Evolutionary conservation across 2,113 vertebrate genomes (phyloP), one percentile per base, ranked within the genome.

Genomic region (Riparia riparia): DNA sequence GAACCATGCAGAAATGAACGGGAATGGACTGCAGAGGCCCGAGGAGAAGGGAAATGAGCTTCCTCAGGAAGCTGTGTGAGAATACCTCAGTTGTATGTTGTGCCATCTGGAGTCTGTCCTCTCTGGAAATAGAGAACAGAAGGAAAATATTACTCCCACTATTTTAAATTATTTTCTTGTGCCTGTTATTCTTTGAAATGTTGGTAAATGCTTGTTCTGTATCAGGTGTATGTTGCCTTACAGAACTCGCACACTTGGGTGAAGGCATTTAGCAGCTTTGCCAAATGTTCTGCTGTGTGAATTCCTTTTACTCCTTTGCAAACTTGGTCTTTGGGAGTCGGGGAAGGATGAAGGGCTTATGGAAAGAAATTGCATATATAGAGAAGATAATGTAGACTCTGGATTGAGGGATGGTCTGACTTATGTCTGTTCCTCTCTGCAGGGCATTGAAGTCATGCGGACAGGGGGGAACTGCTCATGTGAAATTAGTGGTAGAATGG

Each of bases 401-500:
- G 17, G 17, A 21, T 31, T 60, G 54, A 57, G 95, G 88, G 70
- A 37, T 63, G 44, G 2, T 70, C 42, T 89, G 66, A 82, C 34
- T 76, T 50, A 9, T 41, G 5, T 84, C 24, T 92, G 45, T 37
- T 96, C 25, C 17, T 95, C 26, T 84, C 63, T 83, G 37, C 92
- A 99, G 99, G 98, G 98, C 99, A 12, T 98, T 99, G 97, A 99
- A 99, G 90, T 99, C 99, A 7, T 99, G 99, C 94, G 99, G 99
- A 91, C 98, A 99, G 79, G 99, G 99, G 16, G 99, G 99, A 32
- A 99, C 99, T 1, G 98, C 99, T 77, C 99, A 99, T 66, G 99
- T 99, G 96, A 99, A 99, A 96, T 98, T 99, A 77, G 99, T 99
- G 61, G 99, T 99, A 13, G 99, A 99, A 93, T 99, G 99, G 99